Conservation (phyloP, 2,797 vertebrate genomes). For the Bradypus variegatus region DNA sequence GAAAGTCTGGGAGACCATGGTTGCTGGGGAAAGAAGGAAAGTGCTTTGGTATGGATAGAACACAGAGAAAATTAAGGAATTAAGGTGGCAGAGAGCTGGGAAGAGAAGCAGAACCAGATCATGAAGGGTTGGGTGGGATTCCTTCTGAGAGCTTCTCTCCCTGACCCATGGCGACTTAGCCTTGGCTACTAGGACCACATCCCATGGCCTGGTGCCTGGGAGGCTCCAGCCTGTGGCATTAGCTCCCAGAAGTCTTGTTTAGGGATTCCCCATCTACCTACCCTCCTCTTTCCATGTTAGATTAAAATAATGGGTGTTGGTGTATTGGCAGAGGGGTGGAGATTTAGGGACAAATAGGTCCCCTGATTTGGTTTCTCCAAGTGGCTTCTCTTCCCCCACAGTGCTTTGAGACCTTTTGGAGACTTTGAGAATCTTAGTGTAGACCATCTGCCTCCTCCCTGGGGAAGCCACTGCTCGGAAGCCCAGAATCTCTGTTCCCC, state of each 20-base stretch:
- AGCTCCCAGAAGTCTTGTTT: background rate
- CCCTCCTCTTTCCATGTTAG: background rate
- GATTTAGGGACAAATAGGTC: background rate
- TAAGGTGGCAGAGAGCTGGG: background rate
- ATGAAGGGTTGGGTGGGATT: background rate
- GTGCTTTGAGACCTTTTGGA: background rate
- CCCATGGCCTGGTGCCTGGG: background rate
- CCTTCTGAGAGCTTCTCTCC: background rate
- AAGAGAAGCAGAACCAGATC: background rate
- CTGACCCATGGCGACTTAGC: background rate
- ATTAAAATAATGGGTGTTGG: background rate
- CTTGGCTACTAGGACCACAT: background rate
- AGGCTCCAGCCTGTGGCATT: background rate
- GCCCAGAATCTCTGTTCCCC: background rate
- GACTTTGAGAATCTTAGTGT: background rate
- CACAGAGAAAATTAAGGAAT: background rate
- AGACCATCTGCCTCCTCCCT: background rate
- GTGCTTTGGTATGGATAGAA: background rate
- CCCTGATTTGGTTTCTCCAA: background rate
- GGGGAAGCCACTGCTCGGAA: background rate
- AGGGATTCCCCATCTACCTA: background rate
- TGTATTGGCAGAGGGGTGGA: background rate
- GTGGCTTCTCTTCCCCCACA: background rate
- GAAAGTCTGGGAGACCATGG: background rate
- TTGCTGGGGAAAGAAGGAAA: background rate